Percentiles rank a stretch among this genome's conserved stretches.
phyloP scores from a whole-genome alignment of 2,888 invertebrate species.

The Zygothrica quintamaculata region DNA sequence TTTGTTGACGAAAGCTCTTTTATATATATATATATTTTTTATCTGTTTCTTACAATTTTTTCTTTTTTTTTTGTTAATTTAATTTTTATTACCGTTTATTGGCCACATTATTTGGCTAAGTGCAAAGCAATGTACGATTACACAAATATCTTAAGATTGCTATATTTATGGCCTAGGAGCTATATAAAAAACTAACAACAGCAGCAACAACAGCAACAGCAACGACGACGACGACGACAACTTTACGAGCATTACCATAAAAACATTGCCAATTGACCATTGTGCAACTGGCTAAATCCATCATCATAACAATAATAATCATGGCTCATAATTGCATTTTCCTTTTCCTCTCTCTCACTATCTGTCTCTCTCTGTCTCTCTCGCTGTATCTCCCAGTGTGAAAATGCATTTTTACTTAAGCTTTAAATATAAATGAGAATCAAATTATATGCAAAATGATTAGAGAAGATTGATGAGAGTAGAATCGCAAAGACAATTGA shows the following conservation, averaged over 20 bases:
- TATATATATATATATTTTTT: too few relatives aligned
- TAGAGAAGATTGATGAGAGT: too few relatives aligned
- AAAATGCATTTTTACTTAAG: too few relatives aligned
- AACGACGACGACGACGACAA: too few relatives aligned
- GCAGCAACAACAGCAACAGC: too few relatives aligned
- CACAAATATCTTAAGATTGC: slow-evolving; percentile 19
- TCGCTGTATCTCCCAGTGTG: too few relatives aligned
- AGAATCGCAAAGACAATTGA: too few relatives aligned
- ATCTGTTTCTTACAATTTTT: slow-evolving; percentile 16
- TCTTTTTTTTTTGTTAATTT: neutral
- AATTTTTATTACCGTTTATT: slow-evolving; percentile 55
- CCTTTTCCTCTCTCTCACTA: too few relatives aligned
- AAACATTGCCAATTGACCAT: slow-evolving; percentile 42
- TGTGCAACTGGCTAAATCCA: slow-evolving; percentile 44
- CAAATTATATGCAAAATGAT: too few relatives aligned
- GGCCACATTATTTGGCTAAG: slow-evolving; percentile 63
- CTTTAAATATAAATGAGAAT: too few relatives aligned
- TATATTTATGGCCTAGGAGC: slow-evolving; percentile 47
- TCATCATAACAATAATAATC: slow-evolving; percentile 40
- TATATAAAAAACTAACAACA: too few relatives aligned
- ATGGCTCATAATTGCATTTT: slow-evolving; percentile 18
- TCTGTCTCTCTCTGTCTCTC: too few relatives aligned
- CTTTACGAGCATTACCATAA: slow-evolving; percentile 35
- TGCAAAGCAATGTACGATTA: slow-evolving; percentile 68
- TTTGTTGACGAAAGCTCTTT: slow-evolving; percentile 48